A percentile compares a stretch with the other conserved stretches of the same genome.
These are phyloP conservation scores for Pseudochirops cupreus DNA, from an alignment of 2,797 vertebrate species.

Conservation along the genomic window DNA sequence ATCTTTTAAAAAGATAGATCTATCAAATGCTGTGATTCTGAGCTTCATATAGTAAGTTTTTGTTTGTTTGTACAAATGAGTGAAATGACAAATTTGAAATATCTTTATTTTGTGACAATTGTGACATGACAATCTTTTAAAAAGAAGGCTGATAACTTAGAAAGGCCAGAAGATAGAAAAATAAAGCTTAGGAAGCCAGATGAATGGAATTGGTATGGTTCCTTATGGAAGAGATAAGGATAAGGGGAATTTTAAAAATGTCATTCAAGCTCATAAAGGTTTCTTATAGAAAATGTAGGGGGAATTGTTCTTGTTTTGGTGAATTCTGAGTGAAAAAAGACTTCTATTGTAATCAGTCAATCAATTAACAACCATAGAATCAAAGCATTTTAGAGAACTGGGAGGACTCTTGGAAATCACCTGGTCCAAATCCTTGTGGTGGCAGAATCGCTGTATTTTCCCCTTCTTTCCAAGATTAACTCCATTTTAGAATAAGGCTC, in stretches of 20 bases:
- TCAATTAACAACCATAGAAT: neutral
- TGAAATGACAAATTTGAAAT: neutral
- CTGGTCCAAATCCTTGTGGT: neutral
- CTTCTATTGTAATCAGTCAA: neutral
- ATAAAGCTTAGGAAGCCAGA: neutral
- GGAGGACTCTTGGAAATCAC: neutral
- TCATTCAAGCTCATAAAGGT: neutral
- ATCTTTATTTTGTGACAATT: neutral
- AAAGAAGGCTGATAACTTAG: neutral
- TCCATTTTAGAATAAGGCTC: neutral
- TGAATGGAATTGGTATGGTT: neutral
- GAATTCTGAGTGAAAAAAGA: neutral
- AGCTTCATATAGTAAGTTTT: neutral
- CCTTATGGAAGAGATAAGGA: neutral
- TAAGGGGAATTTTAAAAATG: neutral
- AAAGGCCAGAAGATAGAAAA: constrained; percentile 27
- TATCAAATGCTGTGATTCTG: neutral
- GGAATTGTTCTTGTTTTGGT: neutral
- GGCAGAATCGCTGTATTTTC: neutral
- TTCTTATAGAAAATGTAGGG: neutral
- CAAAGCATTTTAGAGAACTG: neutral
- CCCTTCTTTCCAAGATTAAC: neutral
- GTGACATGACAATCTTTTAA: neutral
- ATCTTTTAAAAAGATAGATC: neutral
- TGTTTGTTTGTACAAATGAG: neutral